These are phyloP conservation scores for Crotalus helleri DNA, from an alignment of 2,113 vertebrate species.

Conservation along the genomic window DNA sequence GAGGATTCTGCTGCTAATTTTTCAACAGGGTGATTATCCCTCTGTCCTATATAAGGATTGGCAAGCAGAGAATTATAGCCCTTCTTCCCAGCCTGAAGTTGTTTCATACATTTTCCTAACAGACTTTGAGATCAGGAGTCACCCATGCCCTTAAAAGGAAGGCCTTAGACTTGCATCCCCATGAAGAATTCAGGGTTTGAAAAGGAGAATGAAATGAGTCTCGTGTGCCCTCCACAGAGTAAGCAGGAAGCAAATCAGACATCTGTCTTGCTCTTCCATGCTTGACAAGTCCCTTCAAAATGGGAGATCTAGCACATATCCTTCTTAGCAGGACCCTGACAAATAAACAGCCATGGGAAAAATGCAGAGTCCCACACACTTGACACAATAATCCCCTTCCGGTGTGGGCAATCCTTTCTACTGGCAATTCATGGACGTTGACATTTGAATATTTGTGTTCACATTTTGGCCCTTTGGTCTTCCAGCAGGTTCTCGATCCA, in stretches of 20 bases:
- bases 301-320: neutral
- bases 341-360: conserved; percentile 29
- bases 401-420: neutral
- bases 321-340: conserved; percentile 9
- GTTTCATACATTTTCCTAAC: conserved; percentile 30
- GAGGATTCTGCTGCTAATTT: neutral
- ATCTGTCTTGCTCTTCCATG: conserved; percentile 19
- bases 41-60: too few species aligned
- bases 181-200: conserved; percentile 6
- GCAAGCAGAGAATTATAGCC: neutral
- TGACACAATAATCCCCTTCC: neutral
- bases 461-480: neutral
- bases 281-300: neutral
- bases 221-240: neutral
- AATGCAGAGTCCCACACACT: neutral
- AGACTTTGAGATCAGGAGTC: neutral
- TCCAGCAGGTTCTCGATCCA: too few species aligned
- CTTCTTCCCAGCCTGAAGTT: neutral
- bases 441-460: neutral
- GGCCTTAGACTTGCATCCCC: neutral
- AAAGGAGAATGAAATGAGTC: neutral
- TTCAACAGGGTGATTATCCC: neutral
- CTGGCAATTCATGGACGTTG: neutral
- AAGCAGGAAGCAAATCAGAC: neutral
- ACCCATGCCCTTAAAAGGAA: conserved; percentile 28